phyloP scores from a whole-genome alignment of 1,140 invertebrate species.

The Bombyx mori region DNA sequence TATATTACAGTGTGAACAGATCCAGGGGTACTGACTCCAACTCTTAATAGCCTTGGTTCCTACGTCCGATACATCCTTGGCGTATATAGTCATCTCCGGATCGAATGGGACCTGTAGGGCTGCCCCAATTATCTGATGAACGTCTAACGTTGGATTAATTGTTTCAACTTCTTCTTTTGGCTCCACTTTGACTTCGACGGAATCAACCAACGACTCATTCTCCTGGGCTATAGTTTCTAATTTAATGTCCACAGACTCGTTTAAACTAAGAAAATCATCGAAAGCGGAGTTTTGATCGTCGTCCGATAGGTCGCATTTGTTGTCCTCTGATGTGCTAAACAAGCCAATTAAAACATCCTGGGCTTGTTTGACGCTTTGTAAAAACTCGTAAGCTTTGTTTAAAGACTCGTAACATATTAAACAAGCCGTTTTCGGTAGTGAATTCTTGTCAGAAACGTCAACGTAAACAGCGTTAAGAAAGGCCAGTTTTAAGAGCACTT shows the following conservation, averaged over 20 bases:
- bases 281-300: slow-evolving; percentile 9
- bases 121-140: slow-evolving; percentile 13
- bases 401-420: slow-evolving; percentile 35
- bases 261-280: slow-evolving; percentile 12
- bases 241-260: slow-evolving; percentile 9
- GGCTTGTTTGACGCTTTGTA: slow-evolving; percentile 32
- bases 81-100: slow-evolving; percentile 14
- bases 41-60: slow-evolving; percentile 12
- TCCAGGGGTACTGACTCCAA: slow-evolving; percentile 24
- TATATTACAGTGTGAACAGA: slow-evolving; percentile 21
- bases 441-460: slow-evolving; percentile 18
- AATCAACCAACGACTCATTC: not conserved
- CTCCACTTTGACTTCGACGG: slow-evolving; percentile 11
- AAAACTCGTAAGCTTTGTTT: slow-evolving; percentile 39
- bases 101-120: slow-evolving; percentile 9
- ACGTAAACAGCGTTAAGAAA: slow-evolving; percentile 22
- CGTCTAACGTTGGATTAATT: slow-evolving; percentile 6
- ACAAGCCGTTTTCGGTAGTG: slow-evolving; percentile 40
- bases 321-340: slow-evolving; percentile 3
- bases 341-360: slow-evolving; percentile 29
- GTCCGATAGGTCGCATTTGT: slow-evolving; percentile 14
- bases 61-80: slow-evolving; percentile 16
- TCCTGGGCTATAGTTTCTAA: slow-evolving; percentile 1
- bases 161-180: slow-evolving; percentile 9
- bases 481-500: slow-evolving; percentile 30